A percentile compares a stretch with the other conserved stretches of the same genome.
Conservation (phyloP, 2,888 invertebrate species). For the Crepidodera aurea region DNA sequence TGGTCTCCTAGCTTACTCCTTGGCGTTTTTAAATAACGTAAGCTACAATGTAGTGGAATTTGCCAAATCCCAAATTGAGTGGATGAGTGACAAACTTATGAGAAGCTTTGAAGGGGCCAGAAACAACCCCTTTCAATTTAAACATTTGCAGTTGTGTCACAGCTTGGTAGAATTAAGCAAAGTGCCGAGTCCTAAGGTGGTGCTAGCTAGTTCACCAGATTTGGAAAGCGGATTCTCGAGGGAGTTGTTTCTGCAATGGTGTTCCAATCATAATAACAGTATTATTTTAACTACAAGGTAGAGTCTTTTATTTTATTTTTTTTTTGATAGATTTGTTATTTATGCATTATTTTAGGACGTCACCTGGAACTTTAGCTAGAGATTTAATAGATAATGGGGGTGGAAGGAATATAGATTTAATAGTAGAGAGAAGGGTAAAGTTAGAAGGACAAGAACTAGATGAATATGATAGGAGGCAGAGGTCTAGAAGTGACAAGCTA, state of each 20-base stretch:
- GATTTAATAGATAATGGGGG: constrained; percentile 81
- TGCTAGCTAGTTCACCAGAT: constrained; percentile 93
- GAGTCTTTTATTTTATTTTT: constrained; percentile 11
- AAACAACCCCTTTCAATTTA: constrained; percentile 83
- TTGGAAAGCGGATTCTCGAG: constrained; percentile 95
- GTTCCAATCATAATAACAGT: constrained; percentile 88
- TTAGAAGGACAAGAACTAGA: constrained; percentile 82
- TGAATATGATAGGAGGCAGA: constrained; percentile 74
- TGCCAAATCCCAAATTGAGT: constrained; percentile 98
- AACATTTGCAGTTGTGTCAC: constrained; percentile 93
- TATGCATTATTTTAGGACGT: constrained; percentile 66
- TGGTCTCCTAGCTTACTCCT: constrained; percentile 91
- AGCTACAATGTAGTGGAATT: constrained; percentile 99
- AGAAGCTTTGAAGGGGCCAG: constrained; percentile 87
- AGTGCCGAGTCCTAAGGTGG: constrained; percentile 92
- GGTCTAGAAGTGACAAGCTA: constrained; percentile 60
- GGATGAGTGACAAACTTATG: constrained; percentile 99
- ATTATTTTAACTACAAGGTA: constrained; percentile 89
- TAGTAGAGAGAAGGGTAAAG: constrained; percentile 73
- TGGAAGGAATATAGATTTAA: constrained; percentile 75
- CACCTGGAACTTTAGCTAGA: constrained; percentile 81
- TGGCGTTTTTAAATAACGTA: constrained; percentile 94
- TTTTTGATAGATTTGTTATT: not conserved
- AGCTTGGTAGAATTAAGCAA: constrained; percentile 85
- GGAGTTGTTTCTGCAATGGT: constrained; percentile 95